These are phyloP conservation scores for Regulus satrapa DNA, from an alignment of 2,113 vertebrate genomes.

Conservation along the genomic window DNA sequence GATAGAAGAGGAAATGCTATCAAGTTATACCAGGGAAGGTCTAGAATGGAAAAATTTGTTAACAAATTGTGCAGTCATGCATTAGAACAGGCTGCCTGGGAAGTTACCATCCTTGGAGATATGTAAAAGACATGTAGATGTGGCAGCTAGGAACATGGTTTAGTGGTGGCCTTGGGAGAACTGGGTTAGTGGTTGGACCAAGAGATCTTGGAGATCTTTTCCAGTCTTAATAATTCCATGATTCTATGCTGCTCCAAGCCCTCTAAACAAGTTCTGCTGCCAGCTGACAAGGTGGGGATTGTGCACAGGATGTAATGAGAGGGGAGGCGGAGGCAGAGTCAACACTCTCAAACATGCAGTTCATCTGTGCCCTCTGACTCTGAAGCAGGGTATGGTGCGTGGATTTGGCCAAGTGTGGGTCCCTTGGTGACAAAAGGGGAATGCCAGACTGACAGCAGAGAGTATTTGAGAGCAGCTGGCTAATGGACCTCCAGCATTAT, in stretches of 20 bases:
- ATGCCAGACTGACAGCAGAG: background rate
- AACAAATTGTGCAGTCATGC: background rate
- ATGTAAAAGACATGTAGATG: background rate
- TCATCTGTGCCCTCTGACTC: accelerated
- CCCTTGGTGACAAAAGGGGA: background rate
- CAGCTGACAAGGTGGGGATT: accelerated
- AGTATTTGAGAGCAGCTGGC: background rate
- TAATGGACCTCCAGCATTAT: background rate
- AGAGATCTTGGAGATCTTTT: background rate
- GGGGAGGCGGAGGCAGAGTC: background rate
- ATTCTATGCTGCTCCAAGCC: background rate
- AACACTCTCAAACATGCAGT: background rate
- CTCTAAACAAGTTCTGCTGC: background rate
- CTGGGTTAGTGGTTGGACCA: background rate
- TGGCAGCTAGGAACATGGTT: background rate
- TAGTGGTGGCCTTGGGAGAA: background rate
- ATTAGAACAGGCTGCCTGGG: background rate
- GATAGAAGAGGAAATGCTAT: background rate
- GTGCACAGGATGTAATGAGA: accelerated
- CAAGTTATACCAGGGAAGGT: too few species aligned
- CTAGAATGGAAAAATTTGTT: background rate
- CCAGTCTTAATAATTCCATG: background rate
- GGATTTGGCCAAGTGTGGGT: background rate
- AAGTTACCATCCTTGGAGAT: background rate
- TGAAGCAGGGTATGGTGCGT: accelerated